These are phyloP conservation scores for Apantesis nais DNA, from an alignment of 2,888 invertebrate species.

Conservation along the genomic window DNA sequence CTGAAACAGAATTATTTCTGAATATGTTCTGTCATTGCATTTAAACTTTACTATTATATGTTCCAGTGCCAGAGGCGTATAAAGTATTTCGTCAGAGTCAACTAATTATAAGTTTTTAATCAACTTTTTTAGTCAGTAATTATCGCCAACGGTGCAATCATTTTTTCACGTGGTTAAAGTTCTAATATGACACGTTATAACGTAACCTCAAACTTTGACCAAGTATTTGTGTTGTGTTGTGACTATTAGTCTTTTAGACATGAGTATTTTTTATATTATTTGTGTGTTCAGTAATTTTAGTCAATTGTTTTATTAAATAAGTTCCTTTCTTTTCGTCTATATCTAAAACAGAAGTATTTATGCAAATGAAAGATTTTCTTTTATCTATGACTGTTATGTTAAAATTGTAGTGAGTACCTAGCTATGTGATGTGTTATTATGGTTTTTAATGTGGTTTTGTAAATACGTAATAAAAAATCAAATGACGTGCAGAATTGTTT, in stretches of 20 bases:
- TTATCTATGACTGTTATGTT: not conserved
- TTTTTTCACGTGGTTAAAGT: not conserved
- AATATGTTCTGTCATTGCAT: too few relatives aligned
- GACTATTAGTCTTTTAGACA: not conserved
- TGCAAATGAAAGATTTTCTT: not conserved
- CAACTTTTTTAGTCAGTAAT: too few relatives aligned
- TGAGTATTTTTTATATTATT: not conserved
- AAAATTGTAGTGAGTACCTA: not conserved
- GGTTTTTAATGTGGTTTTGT: not conserved
- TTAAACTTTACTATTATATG: too few relatives aligned
- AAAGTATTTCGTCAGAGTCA: too few relatives aligned
- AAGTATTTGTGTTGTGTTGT: not conserved
- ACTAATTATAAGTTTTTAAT: not conserved
- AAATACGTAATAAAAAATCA: not conserved
- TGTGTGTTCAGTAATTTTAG: not conserved
- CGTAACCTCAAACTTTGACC: not conserved
- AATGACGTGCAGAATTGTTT: not conserved
- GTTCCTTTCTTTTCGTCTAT: not conserved
- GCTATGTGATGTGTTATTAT: not conserved
- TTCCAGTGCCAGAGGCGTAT: too few relatives aligned
- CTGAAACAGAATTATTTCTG: conserved; percentile 40
- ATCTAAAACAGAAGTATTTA: not conserved
- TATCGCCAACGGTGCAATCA: too few relatives aligned
- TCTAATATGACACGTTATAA: too few relatives aligned
- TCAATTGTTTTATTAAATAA: too few relatives aligned